Evolutionary conservation across 2,888 invertebrate species (phyloP), one percentile per base, ranked within the genome.

Genomic region (Gnatocerus cornutus): DNA sequence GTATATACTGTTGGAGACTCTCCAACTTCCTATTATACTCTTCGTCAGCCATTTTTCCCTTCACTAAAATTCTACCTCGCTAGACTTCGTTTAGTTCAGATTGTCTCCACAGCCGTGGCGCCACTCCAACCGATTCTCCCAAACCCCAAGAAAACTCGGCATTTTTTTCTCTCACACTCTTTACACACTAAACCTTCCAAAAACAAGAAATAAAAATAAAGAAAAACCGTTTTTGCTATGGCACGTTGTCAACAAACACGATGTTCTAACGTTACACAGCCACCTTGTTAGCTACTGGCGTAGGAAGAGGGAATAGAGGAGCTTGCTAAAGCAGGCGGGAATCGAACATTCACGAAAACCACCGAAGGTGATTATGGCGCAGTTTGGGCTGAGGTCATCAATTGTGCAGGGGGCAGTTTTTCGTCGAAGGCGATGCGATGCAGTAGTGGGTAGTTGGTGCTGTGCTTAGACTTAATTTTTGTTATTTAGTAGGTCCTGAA

Each of bases 1-100:
- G 92, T 77, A 92, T 88, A 84, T 91, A 91, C 76, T 88, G 87
- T 84, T 90, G 90, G 86, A 92, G 89, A 80, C 90, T 89, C 75
- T 87, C 86, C 81, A 91, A 87, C 84, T 90, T 91, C 71, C 80
- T 83, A 71, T 89, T 87, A 85, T 91, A 91, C 55, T 87, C 87
- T 71, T 86, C 85, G 62, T 84, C 82, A 48, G 80, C 77, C 83
- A 83, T 83, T 59, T 77, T 76, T 53, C 9, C 10, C 1, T 41
- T n/a, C 7, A 55, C 12, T 30, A 53, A n/a, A n/a, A 21, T 16
- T 13, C 43, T 27, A 30, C 8, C 33, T 33, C 37, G 33, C 21
- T 53, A 53, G 33, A 56, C 37, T 14, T 61, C 52, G 50, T 39
- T 13, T 46, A 46, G 46, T 46, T 46, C 46, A 9, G 7, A 4